These are phyloP conservation scores for Phragmatobia fuliginosa DNA, from an alignment of 2,888 invertebrate genomes.

Conservation along the genomic window DNA sequence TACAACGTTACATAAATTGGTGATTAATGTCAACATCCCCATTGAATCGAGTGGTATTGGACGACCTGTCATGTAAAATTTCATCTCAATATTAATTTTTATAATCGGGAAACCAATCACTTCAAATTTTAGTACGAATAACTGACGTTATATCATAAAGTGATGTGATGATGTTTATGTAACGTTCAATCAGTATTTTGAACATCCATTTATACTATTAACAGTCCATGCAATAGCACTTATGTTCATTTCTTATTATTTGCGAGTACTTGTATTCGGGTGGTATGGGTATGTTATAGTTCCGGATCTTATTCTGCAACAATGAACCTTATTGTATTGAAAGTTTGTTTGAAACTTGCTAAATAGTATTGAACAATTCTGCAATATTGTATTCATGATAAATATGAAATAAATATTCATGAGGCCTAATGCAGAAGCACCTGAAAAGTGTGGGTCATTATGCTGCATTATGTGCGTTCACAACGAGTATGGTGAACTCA, in stretches of 20 bases:
- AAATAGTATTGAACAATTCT: not conserved
- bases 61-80: not conserved
- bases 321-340: not conserved
- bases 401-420: too few species aligned
- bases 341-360: too few species aligned
- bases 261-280: conserved; percentile 1
- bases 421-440: too few species aligned
- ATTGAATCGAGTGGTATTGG: not conserved
- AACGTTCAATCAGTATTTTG: conserved; percentile 8
- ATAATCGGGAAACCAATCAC: not conserved
- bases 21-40: not conserved
- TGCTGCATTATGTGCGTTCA: too few species aligned
- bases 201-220: conserved; percentile 2
- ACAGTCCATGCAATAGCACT: conserved; percentile 2
- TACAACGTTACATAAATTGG: not conserved
- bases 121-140: conserved; percentile 7
- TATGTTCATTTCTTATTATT: conserved; percentile 4
- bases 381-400: not conserved
- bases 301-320: not conserved
- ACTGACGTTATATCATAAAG: not conserved
- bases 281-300: not conserved
- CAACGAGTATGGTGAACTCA: too few species aligned
- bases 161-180: conserved; percentile 14
- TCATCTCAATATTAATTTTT: conserved; percentile 1
- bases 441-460: too few species aligned